Base-by-base conservation (phyloP, 2,113 vertebrate species). In the Zosterops borbonicus region DNA sequence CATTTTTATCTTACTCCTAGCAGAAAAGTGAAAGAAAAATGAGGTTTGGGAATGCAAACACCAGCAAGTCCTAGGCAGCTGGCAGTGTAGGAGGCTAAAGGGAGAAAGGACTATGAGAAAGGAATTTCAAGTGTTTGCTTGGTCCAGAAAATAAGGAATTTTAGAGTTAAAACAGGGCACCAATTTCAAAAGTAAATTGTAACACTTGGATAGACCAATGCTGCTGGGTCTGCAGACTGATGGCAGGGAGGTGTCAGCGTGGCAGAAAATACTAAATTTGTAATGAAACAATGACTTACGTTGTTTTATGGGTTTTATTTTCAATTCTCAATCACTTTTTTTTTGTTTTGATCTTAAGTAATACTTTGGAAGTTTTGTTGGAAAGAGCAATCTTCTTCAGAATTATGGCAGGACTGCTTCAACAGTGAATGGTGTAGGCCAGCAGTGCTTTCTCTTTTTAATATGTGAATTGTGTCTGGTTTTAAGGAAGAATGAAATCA, bases 171-270 rank as follows among this genome's bases (percentile, higher is more conserved):
- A 74, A 52, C 27, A 75, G 25, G 31, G 46, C 19, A 28, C 27
- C 22, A 14, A 1, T 90, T 95, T 74, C 21, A 39, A 47, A 58
- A 80, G 10, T 15, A 20, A 65, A 49, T 37, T 46, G 6, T 29
- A 52, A 8, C 12, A 3, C 25, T 70, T 70, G 49, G 9, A 9
- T 35, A 62, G 13, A 52, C 12, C 21, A 5, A 42, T 85, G 71
- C 49, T 89, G 2, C 21, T 52, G 3, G 3, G 14, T 59, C 64
- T 95, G 52, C 44, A 84, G 58, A 7, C n/a, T 28, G 13, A 53
- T 60, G 27, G 16, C 47, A 74, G 14, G 42, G 33, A 82, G 37
- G 3, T 71, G 11, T 64, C 70, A 46, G 4, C 0, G 0, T 83
- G 60, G 14, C 25, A 87, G 33, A 89, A 87, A 56, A 73, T 47